Evolutionary conservation across 2,888 invertebrate genomes (phyloP), one percentile per base, ranked within the genome.

Genomic region (Rhagonycha lutea): DNA sequence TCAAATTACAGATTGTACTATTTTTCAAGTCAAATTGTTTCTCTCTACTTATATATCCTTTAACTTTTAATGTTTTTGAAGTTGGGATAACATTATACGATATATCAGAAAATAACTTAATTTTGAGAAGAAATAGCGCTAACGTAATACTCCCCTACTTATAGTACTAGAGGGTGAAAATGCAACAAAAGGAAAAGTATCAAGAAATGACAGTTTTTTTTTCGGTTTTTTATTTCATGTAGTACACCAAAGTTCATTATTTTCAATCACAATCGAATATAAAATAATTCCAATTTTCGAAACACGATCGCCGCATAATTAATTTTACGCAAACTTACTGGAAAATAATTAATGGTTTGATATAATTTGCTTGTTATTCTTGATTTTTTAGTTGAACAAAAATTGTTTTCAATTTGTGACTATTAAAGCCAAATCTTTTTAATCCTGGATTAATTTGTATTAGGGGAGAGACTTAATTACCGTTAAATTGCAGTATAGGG

Each of bases 341-440:
- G 47, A 47, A 47, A 47, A 47, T 47, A 47, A 47, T 47, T 47
- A 47, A 47, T 47, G 47, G 47, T n/a, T 47, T 47, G 47, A 47
- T 47, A n/a, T 47, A 47, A 47, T 47, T 47, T 47, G 47, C 47
- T 47, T 47, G 47, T 47, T 47, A 47, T 47, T 47, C 47, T 47
- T 47, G 47, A 47, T 47, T 47, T 18, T 62, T 62, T 62, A 62
- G 11, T 14, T 18, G 62, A 62, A 62, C 23, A 23, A 62, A 62
- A 62, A 23, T 10, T 23, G 23, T 14, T 62, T 62, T 23, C 62
- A 80, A 79, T 80, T 80, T 80, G 80, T 74, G 75, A 75, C 78
- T 77, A 79, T 79, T 77, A 78, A 76, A 73, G 79, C 76, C 79
- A 76, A 75, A 68, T 75, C 74, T 74, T 73, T 72, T 74, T 79